These are phyloP conservation scores for Heteromormyrus szaboi DNA, from an alignment of 2,797 vertebrate species.

Conservation along the genomic window DNA sequence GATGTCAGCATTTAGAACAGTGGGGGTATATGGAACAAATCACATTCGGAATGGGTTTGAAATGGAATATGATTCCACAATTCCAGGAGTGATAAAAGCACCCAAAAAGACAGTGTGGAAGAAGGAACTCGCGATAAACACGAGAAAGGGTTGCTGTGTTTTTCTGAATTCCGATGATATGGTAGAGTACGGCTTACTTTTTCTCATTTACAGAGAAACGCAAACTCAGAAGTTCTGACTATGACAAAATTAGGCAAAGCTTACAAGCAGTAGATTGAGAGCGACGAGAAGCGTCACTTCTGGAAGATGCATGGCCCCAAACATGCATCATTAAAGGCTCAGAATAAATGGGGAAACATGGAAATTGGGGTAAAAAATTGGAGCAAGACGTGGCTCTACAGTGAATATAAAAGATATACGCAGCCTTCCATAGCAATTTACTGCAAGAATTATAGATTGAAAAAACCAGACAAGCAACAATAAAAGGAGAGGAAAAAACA, in stretches of 20 bases:
- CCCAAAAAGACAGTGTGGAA: background rate
- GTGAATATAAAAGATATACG: background rate
- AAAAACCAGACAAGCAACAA: background rate
- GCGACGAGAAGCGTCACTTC: background rate
- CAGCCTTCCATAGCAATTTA: background rate
- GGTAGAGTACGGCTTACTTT: background rate
- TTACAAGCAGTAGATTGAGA: background rate
- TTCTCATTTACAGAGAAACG: background rate
- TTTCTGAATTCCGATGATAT: background rate
- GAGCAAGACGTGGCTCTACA: background rate
- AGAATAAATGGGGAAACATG: background rate
- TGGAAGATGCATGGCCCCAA: background rate
- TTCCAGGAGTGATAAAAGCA: background rate
- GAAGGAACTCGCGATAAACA: background rate
- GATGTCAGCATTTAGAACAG: constrained; percentile 5
- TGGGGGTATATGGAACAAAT: background rate
- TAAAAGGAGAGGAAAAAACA: background rate
- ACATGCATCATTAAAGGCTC: background rate
- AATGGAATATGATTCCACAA: background rate
- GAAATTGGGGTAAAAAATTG: background rate
- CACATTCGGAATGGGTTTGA: background rate
- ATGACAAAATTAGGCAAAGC: background rate
- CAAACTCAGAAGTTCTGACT: background rate
- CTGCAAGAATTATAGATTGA: background rate
- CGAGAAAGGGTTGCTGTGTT: background rate